Conservation (phyloP, 2,113 vertebrate genomes). For the Tupaia tana region DNA sequence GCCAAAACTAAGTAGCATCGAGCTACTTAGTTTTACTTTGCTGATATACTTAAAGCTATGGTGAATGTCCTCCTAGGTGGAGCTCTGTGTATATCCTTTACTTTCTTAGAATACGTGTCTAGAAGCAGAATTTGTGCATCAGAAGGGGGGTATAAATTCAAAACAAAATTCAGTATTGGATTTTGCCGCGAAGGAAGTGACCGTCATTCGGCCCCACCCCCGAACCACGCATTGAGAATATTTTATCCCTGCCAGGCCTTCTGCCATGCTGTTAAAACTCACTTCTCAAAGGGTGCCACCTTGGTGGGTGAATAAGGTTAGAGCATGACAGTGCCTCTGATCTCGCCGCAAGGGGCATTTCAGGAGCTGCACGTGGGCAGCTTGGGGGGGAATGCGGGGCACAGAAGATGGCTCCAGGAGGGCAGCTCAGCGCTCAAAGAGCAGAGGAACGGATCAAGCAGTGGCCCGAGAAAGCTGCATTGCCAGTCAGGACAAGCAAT, state of each 20-base stretch:
- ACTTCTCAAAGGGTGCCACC: not conserved
- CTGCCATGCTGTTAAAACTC: not conserved
- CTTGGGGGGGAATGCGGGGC: not conserved
- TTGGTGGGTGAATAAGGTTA: too few species aligned
- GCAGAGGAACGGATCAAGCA: not conserved
- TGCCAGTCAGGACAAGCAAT: not conserved
- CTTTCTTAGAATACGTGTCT: not conserved
- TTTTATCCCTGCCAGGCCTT: accelerated
- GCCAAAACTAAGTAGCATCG: too few species aligned
- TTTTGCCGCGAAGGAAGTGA: not conserved
- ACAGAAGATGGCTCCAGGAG: too few species aligned
- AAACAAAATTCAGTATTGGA: not conserved
- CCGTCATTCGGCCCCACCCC: not conserved
- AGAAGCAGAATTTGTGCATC: not conserved
- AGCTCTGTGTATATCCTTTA: not conserved
- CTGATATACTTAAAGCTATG: not conserved
- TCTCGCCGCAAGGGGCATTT: not conserved
- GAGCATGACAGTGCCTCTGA: accelerated
- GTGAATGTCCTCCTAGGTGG: not conserved
- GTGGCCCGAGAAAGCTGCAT: accelerated
- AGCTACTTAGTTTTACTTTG: not conserved
- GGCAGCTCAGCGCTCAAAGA: not conserved
- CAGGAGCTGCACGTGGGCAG: not conserved
- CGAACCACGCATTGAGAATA: too few species aligned
- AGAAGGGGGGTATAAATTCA: not conserved